These are phyloP conservation scores for Sesia bembeciformis DNA, from an alignment of 2,888 invertebrate genomes.

Conservation along the genomic window DNA sequence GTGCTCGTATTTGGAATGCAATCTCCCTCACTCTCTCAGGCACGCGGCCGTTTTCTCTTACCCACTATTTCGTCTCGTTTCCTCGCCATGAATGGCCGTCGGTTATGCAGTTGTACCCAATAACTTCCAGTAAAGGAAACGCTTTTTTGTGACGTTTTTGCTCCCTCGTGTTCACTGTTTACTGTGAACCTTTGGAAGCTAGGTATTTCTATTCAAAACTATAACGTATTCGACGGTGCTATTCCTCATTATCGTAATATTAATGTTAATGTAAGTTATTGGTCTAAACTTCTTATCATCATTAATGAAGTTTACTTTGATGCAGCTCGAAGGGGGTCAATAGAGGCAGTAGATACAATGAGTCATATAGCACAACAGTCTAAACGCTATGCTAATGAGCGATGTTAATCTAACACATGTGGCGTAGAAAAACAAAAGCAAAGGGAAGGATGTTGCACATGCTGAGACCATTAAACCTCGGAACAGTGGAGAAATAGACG, in stretches of 20 bases:
- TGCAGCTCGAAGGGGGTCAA: not conserved
- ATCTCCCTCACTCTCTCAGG: slow-evolving; percentile 65
- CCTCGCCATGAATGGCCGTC: slow-evolving; percentile 46
- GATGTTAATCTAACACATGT: slow-evolving; percentile 31
- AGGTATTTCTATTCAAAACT: not conserved
- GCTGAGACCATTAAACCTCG: slow-evolving; percentile 7
- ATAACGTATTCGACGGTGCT: not conserved
- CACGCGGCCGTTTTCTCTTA: slow-evolving; percentile 41
- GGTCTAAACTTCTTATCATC: not conserved
- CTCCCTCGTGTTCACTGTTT: slow-evolving; percentile 27
- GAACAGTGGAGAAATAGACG: not conserved
- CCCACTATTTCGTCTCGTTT: slow-evolving; percentile 42
- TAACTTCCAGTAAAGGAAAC: slow-evolving; percentile 19
- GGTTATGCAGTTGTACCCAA: slow-evolving; percentile 34
- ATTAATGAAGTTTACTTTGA: not conserved
- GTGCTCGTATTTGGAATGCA: slow-evolving; percentile 47
- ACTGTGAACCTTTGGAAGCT: slow-evolving; percentile 4
- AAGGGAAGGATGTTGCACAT: slow-evolving; percentile 33
- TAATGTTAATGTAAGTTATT: not conserved
- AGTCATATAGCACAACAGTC: not conserved
- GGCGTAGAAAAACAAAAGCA: slow-evolving; percentile 24
- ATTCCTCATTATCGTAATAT: not conserved
- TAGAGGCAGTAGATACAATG: not conserved
- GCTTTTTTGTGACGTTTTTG: slow-evolving; percentile 34
- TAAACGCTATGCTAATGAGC: not conserved